Base-by-base conservation (phyloP, 2,888 invertebrate genomes). In the Andrena bicolor region DNA sequence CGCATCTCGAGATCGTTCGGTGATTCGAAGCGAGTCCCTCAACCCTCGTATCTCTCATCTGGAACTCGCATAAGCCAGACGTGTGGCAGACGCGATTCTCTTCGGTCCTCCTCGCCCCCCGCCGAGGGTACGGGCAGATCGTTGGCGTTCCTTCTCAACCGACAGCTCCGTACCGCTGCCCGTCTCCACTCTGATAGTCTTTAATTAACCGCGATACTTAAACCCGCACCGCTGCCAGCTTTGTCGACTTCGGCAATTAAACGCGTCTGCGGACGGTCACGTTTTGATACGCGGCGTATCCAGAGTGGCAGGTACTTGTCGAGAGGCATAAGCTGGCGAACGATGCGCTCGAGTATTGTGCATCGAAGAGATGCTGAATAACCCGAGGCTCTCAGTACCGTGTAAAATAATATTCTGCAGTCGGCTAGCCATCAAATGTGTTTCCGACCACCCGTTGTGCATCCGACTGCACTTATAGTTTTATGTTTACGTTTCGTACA, bases 11-110 rank as follows among this genome's bases (percentile, higher is more conserved):
- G 77, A 76, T 72, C 51, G 28, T 66, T 51, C 63, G 85, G 74
- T 78, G 74, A 71, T 56, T 49, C 64, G 41, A 8, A 41, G 28
- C 70, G 74, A 58, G 70, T 70, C 72, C 20, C 83, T 77, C 72
- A 65, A 60, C 61, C 63, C 71, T 76, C 65, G 48, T 72, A 83
- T 85, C 82, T 86, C 35, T 80, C 83, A 85, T 87, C 86, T 80
- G 71, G 56, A 16, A 10, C 61, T 76, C 87, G 76, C 66, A 70
- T 58, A 83, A 79, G 76, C 76, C 84, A 86, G 86, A 86, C 86
- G 64, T 30, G 80, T 56, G 66, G 82, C 86, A 86, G 85, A 85
- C 87, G 81, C 82, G 84, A 89, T 85, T 86, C 66, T 79, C 76
- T 76, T 72, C 81, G 64, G 77, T 74, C 30, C 65, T 73, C 71